Conservation (phyloP, 2,797 vertebrate species). For the Sebastes kiyomatsui region DNA sequence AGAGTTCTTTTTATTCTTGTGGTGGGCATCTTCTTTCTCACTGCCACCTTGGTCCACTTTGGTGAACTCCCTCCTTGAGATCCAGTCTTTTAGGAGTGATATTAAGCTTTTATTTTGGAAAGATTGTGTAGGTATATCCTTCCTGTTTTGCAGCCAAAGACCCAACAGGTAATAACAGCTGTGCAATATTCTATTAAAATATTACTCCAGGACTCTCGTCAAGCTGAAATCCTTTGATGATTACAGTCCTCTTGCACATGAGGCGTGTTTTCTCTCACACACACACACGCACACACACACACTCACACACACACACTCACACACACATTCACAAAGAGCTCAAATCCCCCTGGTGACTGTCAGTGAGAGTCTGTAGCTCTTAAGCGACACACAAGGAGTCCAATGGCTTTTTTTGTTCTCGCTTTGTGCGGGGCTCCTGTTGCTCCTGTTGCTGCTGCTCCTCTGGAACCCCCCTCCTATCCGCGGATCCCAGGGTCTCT, state of each 20-base stretch:
- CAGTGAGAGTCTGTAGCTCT: constrained; percentile 61
- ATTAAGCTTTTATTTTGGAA: constrained; percentile 26
- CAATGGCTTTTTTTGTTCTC: constrained; percentile 44
- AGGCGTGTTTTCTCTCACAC: constrained; percentile 39
- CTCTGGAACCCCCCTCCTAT: constrained; percentile 49
- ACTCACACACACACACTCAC: background rate
- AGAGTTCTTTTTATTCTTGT: constrained; percentile 63
- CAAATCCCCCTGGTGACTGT: constrained; percentile 49
- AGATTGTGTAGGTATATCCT: background rate
- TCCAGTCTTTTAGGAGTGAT: constrained; percentile 35
- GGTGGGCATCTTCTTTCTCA: constrained; percentile 71
- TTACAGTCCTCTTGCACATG: constrained; percentile 54
- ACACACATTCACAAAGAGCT: constrained; percentile 25
- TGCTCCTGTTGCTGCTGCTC: constrained; percentile 40
- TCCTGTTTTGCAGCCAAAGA: constrained; percentile 29
- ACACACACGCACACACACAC: constrained; percentile 5
- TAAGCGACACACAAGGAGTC: constrained; percentile 49
- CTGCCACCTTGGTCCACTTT: constrained; percentile 42
- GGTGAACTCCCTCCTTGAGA: constrained; percentile 21
- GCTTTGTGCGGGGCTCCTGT: constrained; percentile 43
- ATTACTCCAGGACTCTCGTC: constrained; percentile 48
- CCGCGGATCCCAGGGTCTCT: constrained; percentile 47
- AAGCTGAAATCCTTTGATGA: constrained; percentile 57
- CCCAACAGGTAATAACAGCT: constrained; percentile 59
- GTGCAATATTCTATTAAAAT: constrained; percentile 39